Conservation (phyloP, 1,140 invertebrate species). For the Tetragnatha versicolor region DNA sequence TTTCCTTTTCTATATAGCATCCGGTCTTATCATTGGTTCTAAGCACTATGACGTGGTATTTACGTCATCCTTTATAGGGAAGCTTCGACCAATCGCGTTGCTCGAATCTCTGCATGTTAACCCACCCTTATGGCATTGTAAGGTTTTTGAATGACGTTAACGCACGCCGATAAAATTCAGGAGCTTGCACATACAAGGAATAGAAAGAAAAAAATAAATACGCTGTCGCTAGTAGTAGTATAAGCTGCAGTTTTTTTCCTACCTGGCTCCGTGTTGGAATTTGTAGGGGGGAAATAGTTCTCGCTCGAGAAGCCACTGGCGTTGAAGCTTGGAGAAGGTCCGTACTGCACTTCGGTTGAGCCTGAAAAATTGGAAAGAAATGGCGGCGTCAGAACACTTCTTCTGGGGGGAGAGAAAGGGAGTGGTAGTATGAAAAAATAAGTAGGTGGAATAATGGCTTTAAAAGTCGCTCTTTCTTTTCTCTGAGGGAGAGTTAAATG, state of each 20-base stretch:
- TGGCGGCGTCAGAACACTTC: too few relatives aligned
- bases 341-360: slow-evolving; percentile 45
- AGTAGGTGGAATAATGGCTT: too few relatives aligned
- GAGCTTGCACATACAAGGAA: neutral
- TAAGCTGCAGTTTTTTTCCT: neutral
- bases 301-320: slow-evolving; percentile 49
- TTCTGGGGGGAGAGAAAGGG: too few relatives aligned
- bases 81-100: too few relatives aligned
- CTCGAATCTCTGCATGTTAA: too few relatives aligned
- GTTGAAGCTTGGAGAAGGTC: slow-evolving; percentile 42
- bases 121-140: slow-evolving; percentile 4
- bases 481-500: too few relatives aligned
- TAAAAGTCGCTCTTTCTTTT: too few relatives aligned
- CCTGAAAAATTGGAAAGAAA: slow-evolving; percentile 13
- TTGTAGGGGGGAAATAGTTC: slow-evolving; percentile 49
- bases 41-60: too few relatives aligned
- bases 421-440: too few relatives aligned
- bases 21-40: too few relatives aligned
- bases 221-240: too few relatives aligned
- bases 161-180: slow-evolving; percentile 30
- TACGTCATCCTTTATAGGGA: too few relatives aligned
- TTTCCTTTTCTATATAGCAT: neutral
- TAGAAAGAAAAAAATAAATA: slow-evolving; percentile 15
- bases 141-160: slow-evolving; percentile 50
- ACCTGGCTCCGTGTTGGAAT: slow-evolving; percentile 50